These are phyloP conservation scores for Dasypus novemcinctus DNA, from an alignment of 2,113 vertebrate genomes.

Conservation along the genomic window DNA sequence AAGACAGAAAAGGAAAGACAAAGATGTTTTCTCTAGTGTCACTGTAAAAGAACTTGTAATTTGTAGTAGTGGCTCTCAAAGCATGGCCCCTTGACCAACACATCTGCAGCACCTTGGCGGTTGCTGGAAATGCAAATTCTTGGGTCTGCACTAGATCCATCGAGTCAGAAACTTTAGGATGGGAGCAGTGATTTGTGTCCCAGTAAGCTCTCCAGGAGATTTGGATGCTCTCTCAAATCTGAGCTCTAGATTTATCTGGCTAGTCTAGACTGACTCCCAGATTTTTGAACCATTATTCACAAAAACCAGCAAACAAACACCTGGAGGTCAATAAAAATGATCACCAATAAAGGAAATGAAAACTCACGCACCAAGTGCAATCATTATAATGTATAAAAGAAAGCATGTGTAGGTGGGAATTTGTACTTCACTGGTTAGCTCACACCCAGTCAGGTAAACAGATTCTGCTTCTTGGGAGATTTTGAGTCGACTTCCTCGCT, in stretches of 20 bases:
- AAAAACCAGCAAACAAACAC: too few relatives aligned
- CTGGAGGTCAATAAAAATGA: accelerated
- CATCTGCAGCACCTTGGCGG: too few relatives aligned
- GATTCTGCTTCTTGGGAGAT: not conserved
- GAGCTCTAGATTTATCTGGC: too few relatives aligned
- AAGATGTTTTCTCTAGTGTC: not conserved
- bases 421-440: not conserved
- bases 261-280: too few relatives aligned
- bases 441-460: accelerated
- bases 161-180: not conserved
- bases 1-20: not conserved
- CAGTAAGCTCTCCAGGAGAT: not conserved
- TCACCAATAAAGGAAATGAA: not conserved
- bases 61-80: not conserved
- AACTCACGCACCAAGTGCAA: too few relatives aligned
- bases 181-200: not conserved
- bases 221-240: too few relatives aligned
- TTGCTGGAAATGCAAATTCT: not conserved
- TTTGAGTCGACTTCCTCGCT: not conserved
- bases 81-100: not conserved
- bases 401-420: accelerated
- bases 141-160: not conserved
- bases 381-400: too few relatives aligned
- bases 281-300: accelerated
- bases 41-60: not conserved